These are phyloP conservation scores for Diarsia brunnea DNA, from an alignment of 2,888 invertebrate genomes.

Conservation along the genomic window DNA sequence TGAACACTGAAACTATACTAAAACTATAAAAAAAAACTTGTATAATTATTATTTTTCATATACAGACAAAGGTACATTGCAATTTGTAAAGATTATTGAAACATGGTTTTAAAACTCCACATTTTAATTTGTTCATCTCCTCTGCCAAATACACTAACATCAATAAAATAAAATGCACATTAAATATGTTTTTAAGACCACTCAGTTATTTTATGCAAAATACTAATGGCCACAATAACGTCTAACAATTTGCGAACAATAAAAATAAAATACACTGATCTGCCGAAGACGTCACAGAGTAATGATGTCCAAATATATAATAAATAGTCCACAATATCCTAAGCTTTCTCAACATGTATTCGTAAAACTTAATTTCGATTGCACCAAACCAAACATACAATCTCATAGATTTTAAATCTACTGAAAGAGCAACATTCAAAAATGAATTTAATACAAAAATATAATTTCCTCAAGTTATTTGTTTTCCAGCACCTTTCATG, in stretches of 20 bases:
- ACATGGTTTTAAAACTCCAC: conserved; percentile 53
- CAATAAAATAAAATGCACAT: conserved; percentile 65
- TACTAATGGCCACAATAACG: conserved; percentile 81
- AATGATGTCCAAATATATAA: conserved; percentile 60
- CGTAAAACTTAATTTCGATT: conserved; percentile 71
- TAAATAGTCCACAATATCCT: conserved; percentile 65
- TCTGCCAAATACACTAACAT: conserved; percentile 74
- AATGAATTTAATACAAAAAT: conserved; percentile 64
- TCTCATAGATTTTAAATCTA: conserved; percentile 75
- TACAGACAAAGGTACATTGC: conserved; percentile 66
- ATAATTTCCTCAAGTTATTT: conserved; percentile 40
- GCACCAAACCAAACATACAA: conserved; percentile 77
- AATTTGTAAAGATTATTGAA: conserved; percentile 65
- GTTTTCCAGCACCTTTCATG: conserved; percentile 35
- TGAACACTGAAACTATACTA: conserved; percentile 78
- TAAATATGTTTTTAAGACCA: conserved; percentile 55
- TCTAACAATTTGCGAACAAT: conserved; percentile 68
- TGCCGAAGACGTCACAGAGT: conserved; percentile 59
- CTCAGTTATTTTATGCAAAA: conserved; percentile 72
- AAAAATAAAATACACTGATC: conserved; percentile 60
- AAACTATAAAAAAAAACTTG: conserved; percentile 65
- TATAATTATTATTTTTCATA: conserved; percentile 57
- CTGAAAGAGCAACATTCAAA: conserved; percentile 63
- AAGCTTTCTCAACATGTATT: conserved; percentile 58
- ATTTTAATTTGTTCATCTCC: conserved; percentile 72